These are phyloP conservation scores for Amiota minor DNA, from an alignment of 2,888 invertebrate species.

Conservation along the genomic window DNA sequence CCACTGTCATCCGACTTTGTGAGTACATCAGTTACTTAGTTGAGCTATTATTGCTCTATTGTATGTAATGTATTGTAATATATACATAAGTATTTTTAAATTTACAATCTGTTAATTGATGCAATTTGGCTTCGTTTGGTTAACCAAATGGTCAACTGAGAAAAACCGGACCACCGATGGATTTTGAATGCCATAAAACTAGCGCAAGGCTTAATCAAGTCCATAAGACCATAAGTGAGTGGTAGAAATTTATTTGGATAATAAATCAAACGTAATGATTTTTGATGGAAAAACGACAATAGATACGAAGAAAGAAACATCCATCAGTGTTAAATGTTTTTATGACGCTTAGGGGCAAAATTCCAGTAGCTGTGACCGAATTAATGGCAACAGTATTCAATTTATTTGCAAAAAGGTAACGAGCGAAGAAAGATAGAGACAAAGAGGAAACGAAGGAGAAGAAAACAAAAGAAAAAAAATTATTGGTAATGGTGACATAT, in stretches of 20 bases:
- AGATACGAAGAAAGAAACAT: neutral
- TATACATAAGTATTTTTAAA: neutral
- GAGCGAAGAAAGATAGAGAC: no score
- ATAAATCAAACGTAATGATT: conserved; percentile 21
- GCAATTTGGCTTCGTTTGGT: neutral
- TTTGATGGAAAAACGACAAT: neutral
- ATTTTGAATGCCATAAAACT: conserved; percentile 1
- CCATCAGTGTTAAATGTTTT: conserved; percentile 15
- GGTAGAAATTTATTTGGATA: neutral
- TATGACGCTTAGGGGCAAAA: conserved; percentile 1
- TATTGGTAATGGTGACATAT: no score
- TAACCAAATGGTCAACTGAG: neutral
- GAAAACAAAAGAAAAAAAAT: neutral
- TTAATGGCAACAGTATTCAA: no score
- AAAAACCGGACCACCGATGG: conserved; percentile 1
- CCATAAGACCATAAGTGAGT: neutral
- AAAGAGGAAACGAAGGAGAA: neutral
- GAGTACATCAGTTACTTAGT: no score
- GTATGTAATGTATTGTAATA: no score
- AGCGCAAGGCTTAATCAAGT: conserved; percentile 9
- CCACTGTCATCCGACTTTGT: no score
- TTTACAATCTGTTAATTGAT: conserved; percentile 19
- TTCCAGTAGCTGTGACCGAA: neutral
- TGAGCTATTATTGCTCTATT: no score
- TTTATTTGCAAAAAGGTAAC: no score